Evolutionary conservation across 1,140 invertebrate species (phyloP), one percentile per base, ranked within the genome.

Genomic region (Papilio polytes): DNA sequence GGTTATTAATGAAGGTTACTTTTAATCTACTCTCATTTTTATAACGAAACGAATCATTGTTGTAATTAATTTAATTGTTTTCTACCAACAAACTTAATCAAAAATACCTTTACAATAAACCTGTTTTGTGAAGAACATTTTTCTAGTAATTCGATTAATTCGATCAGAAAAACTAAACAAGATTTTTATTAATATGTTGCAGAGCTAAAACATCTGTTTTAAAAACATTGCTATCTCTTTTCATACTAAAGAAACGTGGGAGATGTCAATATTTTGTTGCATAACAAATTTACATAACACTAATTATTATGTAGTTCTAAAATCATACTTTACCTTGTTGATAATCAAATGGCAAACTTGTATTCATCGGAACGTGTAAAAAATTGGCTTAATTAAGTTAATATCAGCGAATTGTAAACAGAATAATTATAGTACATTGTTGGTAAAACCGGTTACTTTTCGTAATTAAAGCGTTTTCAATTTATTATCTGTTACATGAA

Each of bases 61-160:
- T 56, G n/a, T 20, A 56, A 56, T 56, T 20, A 56, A 56, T 56
- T 56, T 56, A 56, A 56, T 56, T 56, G 18, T 56, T 56, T 56
- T 20, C 53, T 20, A 20, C 15, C 6, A 56, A 56, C 53, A 56
- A 56, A 56, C n/a, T 56, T 56, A 56, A 56, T 56, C n/a, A 56
- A 56, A 56, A 56, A 9, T 56, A 56, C 7, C 53, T 56, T 10
- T 9, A 20, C 53, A 56, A 20, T n/a, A 56, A 20, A 8, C n/a
- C 8, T 56, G n/a, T n/a, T 56, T 56, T 56, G 1, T 41, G 36
- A 41, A 41, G 36, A 41, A 41, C 36, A 41, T 41, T 41, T 41
- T 41, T 41, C 4, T 41, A 41, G 36, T 41, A 41, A 41, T 41
- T 41, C 36, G 36, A 41, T 41, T 8, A 41, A 41, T 41, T 41